These are phyloP conservation scores for Galerucella nymphaeae DNA, from an alignment of 2,888 invertebrate genomes.

Conservation along the genomic window DNA sequence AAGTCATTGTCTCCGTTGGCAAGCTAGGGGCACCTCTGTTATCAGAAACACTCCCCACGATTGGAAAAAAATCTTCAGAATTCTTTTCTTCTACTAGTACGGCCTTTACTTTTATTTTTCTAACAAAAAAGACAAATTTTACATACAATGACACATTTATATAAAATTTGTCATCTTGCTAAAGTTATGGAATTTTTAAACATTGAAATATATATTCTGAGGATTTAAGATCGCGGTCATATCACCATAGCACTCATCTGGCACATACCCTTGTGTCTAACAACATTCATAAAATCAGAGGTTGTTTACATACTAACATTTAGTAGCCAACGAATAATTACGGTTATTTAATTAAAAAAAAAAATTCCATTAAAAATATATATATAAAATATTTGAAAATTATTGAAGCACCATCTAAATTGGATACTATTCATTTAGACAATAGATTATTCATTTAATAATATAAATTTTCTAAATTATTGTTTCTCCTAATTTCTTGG, in stretches of 20 bases:
- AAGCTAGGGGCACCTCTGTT: constrained; percentile 49
- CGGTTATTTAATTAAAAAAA: background rate
- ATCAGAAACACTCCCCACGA: constrained; percentile 33
- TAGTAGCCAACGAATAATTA: background rate
- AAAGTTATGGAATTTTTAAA: constrained; percentile 8
- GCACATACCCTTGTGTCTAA: constrained; percentile 64
- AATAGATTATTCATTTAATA: background rate
- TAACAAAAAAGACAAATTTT: background rate
- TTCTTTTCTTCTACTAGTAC: constrained; percentile 18
- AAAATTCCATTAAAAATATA: background rate
- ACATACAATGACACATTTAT: too few species aligned
- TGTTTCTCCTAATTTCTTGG: too few species aligned
- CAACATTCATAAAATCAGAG: constrained; percentile 55
- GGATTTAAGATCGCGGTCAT: constrained; percentile 50
- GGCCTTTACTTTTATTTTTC: constrained; percentile 25
- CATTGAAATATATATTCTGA: constrained; percentile 42
- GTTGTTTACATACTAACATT: constrained; percentile 27
- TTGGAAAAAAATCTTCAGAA: constrained; percentile 39
- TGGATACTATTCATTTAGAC: background rate
- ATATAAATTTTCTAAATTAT: too few species aligned
- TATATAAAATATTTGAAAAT: background rate
- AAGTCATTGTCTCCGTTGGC: constrained; percentile 58
- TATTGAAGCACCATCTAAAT: background rate
- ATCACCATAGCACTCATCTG: constrained; percentile 60
- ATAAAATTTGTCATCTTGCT: too few species aligned